Base-by-base conservation (phyloP, 2,888 invertebrate species). In the Scaptodrosophila latifasciaeformis region DNA sequence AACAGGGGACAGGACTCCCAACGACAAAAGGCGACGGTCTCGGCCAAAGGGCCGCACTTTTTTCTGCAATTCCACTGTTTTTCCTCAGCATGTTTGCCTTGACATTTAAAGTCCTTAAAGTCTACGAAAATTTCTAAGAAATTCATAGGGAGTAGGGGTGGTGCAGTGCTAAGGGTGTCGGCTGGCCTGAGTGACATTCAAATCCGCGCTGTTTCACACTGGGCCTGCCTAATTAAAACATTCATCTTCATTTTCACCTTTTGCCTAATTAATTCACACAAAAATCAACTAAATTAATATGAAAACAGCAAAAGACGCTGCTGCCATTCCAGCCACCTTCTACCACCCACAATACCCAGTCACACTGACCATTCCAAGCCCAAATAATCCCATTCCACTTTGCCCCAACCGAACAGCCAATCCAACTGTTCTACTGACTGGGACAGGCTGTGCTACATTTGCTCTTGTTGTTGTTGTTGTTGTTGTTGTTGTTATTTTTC, bases 201-300 rank as follows among this genome's bases (percentile, higher is more conserved):
- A 63, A 62, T 58, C 75, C 66, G 68, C 64, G 55, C 59, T 54
- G 59, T 53, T 55, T 47, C 65, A 54, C 59, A 52, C 48, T 53
- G 57, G 50, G 52, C 34, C 62, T 49, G 65, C 74, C 81, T 83
- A 83, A 84, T 84, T 84, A 83, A 85, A 83, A 82, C 84, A 84
- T 84, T 84, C 83, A 81, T 84, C 84, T 84, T 84, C 80, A 84
- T 84, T 82, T 83, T 81, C 78, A 81, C 81, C 84, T 81, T 83
- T 79, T 82, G 82, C 79, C 79, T 83, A 85, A 84, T 84, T 84
- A 84, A 84, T 83, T 82, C 83, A 79, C 69, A 77, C 77, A 75
- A 70, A 77, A 75, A 75, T 82, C 82, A 81, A 82, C 79, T 81
- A 83, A 83, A 83, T 83, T 82, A 82, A 83, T 83, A 83, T 82